phyloP scores from a whole-genome alignment of 2,797 vertebrate species.

The Cottoperca gobio region DNA sequence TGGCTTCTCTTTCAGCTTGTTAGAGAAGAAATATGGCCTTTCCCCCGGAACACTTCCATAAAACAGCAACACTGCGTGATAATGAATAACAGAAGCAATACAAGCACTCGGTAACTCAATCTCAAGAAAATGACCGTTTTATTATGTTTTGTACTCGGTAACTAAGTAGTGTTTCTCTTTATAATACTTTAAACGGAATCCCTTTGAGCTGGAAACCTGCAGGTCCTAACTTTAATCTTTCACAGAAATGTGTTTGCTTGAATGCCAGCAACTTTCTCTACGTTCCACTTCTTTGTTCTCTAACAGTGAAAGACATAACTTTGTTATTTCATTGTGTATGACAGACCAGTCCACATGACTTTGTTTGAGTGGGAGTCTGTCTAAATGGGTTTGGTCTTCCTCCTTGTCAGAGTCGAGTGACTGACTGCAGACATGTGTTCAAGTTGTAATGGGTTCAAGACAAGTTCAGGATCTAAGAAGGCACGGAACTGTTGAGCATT shows the following conservation, averaged over 20 bases:
- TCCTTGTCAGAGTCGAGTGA: neutral
- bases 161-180: neutral
- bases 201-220: neutral
- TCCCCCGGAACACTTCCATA: neutral
- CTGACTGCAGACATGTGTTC: constrained; percentile 11
- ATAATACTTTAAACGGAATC: neutral
- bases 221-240: neutral
- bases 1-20: neutral
- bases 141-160: neutral
- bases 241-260: neutral
- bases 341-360: neutral
- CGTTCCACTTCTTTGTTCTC: neutral
- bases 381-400: neutral
- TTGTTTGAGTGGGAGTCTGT: constrained; percentile 5
- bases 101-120: neutral
- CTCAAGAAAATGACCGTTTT: neutral
- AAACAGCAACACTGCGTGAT: neutral
- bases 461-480: constrained; percentile 8
- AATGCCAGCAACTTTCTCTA: neutral
- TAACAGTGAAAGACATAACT: neutral
- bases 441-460: constrained; percentile 12
- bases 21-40: no score
- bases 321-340: neutral
- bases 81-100: neutral
- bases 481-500: neutral